Evolutionary conservation across 1,140 invertebrate genomes (phyloP).

Genomic region (Ditylenchus dipsaci): DNA sequence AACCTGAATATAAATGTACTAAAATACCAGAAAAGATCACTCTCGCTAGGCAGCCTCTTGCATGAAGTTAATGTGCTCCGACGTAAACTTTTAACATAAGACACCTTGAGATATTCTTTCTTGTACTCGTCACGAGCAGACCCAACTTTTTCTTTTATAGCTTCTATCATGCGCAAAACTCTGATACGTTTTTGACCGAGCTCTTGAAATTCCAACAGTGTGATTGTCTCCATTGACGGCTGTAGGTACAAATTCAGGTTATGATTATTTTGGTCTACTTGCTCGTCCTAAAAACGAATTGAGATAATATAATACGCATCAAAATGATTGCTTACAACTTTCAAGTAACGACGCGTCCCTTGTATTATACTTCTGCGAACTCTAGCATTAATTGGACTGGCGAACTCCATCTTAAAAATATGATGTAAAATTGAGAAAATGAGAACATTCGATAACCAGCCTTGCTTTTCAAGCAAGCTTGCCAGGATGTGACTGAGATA

Average conservation of each 20-base stretch:
- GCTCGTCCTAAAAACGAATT: slow-evolving; percentile 36
- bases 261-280: slow-evolving; percentile 47
- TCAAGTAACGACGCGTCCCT: background rate
- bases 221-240: slow-evolving; percentile 71
- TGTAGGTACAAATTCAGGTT: slow-evolving; percentile 74
- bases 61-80: no score
- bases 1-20: no score
- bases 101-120: slow-evolving; percentile 66
- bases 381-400: background rate
- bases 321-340: background rate
- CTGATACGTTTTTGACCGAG: slow-evolving; percentile 77
- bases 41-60: no score
- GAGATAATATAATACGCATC: background rate
- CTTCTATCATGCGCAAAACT: slow-evolving; percentile 72
- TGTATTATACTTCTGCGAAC: background rate
- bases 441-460: no score
- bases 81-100: no score
- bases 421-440: no score
- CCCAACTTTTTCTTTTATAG: slow-evolving; percentile 67
- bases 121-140: slow-evolving; percentile 72
- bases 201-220: slow-evolving; percentile 79
- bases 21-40: no score
- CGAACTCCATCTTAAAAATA: background rate
- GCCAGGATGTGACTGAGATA: no score
- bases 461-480: no score